phyloP scores from a whole-genome alignment of 92 coral and sea anemone species.

The Parazoanthus swiftii region DNA sequence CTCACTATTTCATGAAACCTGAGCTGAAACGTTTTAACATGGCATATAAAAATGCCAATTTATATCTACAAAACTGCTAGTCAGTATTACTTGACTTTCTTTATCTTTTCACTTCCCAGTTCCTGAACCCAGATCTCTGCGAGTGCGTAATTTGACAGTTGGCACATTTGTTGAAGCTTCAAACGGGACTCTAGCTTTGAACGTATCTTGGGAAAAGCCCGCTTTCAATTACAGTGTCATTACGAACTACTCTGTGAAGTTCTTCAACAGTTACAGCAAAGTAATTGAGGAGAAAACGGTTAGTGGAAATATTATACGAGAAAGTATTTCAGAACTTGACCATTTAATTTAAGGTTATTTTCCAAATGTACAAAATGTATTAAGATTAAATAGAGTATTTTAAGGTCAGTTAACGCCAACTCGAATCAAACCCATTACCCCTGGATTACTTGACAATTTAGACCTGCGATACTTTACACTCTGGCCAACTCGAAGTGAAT shows the following conservation, averaged over 20 bases:
- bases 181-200: constrained; percentile 1
- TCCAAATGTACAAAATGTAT: no score
- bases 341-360: no score
- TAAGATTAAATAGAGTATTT: no score
- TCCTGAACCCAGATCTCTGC: background rate
- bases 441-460: no score
- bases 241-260: constrained; percentile 2
- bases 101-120: background rate
- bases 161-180: background rate
- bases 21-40: background rate
- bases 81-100: no score
- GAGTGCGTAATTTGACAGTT: constrained; percentile 2
- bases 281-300: constrained; percentile 14
- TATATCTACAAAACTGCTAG: no score
- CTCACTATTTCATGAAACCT: no score
- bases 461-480: no score
- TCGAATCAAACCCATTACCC: no score
- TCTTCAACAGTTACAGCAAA: background rate
- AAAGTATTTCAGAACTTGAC: no score
- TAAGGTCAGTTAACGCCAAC: no score
- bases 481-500: no score
- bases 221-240: constrained; percentile 23
- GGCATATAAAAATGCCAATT: background rate
- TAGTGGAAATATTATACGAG: background rate
- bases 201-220: constrained; percentile 27